Evolutionary conservation across 2,888 invertebrate species (phyloP), one percentile per base, ranked within the genome.

Genomic region (Leptinotarsa rubiginosa): DNA sequence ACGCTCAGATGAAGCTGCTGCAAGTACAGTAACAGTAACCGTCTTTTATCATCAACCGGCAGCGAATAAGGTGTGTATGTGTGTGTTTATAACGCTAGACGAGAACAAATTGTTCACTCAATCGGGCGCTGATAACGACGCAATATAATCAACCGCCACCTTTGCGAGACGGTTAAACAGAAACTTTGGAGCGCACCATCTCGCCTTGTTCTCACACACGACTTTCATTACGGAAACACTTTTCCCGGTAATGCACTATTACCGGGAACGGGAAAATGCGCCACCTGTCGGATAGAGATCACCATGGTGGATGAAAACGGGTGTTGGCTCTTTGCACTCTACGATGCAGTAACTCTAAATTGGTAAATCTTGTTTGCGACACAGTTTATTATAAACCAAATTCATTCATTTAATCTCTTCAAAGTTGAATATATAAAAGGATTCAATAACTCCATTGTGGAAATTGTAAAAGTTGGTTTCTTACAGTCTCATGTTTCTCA

Each of bases 31-130:
- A 62, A 62, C 62, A 62, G 41, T 41, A n/a, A 62, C 41, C 31
- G 62, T 31, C 25, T 41, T 41, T n/a, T 62, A 62, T 22, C 25
- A 20, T 10, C 13, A 56, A 7, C 25, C 12, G 25, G 16, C 25
- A 4, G 22, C 4, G 22, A 56, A 20, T 41, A 41, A 10, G 41
- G 41, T 41, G 41, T 41, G 10, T 41, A 41, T 52, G 69, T 69
- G 69, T 69, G 54, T 69, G 68, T 68, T 52, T 56, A 56, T 13
- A 69, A 69, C 22, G 69, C 20, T 47, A 69, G 68, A 41, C 72
- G 74, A 68, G 71, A 78, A 79, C 82, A 81, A 82, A 83, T 82
- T 83, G 83, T 79, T 77, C 77, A 73, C 69, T 72, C 75, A 74
- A 77, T 75, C 73, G 77, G 76, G 76, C 74, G 65, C 75, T 75